Base-by-base conservation (phyloP, 2,888 invertebrate genomes). In the Clistopyga incitator region DNA sequence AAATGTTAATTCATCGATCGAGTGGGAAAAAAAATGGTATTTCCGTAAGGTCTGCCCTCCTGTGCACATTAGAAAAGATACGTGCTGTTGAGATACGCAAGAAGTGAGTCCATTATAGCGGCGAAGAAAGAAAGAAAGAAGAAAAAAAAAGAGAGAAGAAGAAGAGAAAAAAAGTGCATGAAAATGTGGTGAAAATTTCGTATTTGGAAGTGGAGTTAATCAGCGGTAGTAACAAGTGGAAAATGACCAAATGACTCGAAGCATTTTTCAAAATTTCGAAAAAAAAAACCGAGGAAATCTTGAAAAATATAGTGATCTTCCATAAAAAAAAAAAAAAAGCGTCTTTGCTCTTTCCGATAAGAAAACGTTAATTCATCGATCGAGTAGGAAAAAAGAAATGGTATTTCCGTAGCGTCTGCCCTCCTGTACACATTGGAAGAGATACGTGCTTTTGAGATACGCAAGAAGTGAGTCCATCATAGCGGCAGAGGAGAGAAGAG, bases 401-500 rank as follows among this genome's bases (percentile, higher is more conserved):
- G 1, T 23, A 11, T 8, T 3, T 20, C 11, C 52, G 52, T 54
- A 11, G 11, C 20, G 10, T 54, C 52, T 20, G 8, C 52, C 11
- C 52, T 18, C 8, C 11, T 2, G 20, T 54, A 54, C 52, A 54
- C 13, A 25, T 11, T 20, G 23, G 0, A 1, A 56, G 25, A 56
- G 11, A 25, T 13, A 25, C 56, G 25, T 25, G 23, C 2, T 13
- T 25, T 10, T 11, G 38, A 8, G 38, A 38, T 38, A 38, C 54
- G 20, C 20, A 25, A 56, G 56, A 56, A 56, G n/a, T 25, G 56
- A 25, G 25, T 56, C 56, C 56, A 13, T 56, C 56, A 25, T 25
- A 25, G 56, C 56, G 15, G 3, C 3, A 18, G 6, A 54, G 0
- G 25, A 50, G 18, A 6, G 2, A 18, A 15, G 15, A 13, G 23